These are phyloP conservation scores for Meriones unguiculatus DNA, from an alignment of 2,113 vertebrate species.

Conservation along the genomic window DNA sequence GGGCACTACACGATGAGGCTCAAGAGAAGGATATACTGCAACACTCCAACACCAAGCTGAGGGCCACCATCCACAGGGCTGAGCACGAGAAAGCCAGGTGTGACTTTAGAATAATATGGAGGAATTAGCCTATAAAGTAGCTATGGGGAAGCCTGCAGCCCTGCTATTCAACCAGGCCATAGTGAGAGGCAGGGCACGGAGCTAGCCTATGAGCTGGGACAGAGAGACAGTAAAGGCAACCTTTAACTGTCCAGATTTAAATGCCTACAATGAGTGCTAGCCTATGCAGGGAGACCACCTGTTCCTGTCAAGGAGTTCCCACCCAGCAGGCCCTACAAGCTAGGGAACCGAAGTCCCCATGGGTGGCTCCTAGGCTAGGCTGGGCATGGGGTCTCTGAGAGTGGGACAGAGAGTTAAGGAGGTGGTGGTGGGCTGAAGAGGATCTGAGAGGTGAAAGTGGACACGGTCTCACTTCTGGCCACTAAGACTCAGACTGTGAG, in stretches of 20 bases:
- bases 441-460: too few relatives aligned
- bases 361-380: neutral
- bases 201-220: accelerated
- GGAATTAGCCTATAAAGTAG: accelerated
- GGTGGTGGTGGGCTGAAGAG: neutral
- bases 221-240: accelerated
- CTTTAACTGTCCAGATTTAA: neutral
- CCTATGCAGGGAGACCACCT: neutral
- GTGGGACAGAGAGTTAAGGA: accelerated
- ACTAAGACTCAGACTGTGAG: accelerated
- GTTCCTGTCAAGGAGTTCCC: neutral
- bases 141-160: accelerated
- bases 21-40: slow-evolving; percentile 88
- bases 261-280: neutral
- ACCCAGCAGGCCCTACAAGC: neutral
- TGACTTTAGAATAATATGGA: too few relatives aligned
- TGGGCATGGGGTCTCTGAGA: accelerated
- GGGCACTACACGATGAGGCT: slow-evolving; percentile 83
- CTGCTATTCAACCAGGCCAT: accelerated
- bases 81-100: slow-evolving; percentile 93
- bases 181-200: neutral
- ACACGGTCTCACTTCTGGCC: accelerated
- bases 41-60: slow-evolving; percentile 88
- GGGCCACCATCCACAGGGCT: slow-evolving; percentile 83
- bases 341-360: neutral